Evolutionary conservation across 2,113 vertebrate species (phyloP).

Genomic region (Rhadina sibilatrix): DNA sequence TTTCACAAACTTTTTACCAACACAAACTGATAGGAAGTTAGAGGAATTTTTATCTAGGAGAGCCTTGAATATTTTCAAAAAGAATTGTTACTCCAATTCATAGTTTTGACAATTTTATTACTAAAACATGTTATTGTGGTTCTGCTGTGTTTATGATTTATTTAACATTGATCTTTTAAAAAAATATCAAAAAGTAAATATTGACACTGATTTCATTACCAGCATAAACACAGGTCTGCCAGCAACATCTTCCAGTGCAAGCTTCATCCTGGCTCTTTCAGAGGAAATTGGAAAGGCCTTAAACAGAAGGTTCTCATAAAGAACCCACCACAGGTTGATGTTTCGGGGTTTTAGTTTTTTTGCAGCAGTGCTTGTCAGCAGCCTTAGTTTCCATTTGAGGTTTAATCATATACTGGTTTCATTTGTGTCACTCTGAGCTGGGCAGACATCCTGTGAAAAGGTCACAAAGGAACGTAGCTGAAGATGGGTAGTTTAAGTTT

Average conservation of each 20-base stretch:
- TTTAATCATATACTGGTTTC: constrained; percentile 25
- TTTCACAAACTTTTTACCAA: neutral
- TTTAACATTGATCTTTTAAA: neutral
- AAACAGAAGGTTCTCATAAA: constrained; percentile 27
- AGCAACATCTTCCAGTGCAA: constrained; percentile 1
- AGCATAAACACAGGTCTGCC: constrained; percentile 25
- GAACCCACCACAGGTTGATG: constrained; percentile 12
- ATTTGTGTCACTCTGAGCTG: constrained; percentile 56
- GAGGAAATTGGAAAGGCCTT: constrained; percentile 21
- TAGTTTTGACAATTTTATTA: neutral
- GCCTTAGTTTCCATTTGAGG: constrained; percentile 23
- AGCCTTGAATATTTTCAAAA: neutral
- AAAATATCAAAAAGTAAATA: neutral
- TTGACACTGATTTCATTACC: constrained; percentile 11
- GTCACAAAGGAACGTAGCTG: constrained; percentile 42
- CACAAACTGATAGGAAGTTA: neutral
- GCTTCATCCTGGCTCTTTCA: neutral
- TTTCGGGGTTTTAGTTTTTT: neutral
- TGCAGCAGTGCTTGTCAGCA: constrained; percentile 34
- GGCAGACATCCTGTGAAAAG: constrained; percentile 46
- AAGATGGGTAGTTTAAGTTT: neutral
- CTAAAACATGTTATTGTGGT: neutral
- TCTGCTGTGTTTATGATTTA: constrained; percentile 5
- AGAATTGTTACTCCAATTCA: neutral
- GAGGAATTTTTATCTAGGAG: neutral